Conservation (phyloP, 2,113 vertebrate genomes). For the Vicugna pacos region DNA sequence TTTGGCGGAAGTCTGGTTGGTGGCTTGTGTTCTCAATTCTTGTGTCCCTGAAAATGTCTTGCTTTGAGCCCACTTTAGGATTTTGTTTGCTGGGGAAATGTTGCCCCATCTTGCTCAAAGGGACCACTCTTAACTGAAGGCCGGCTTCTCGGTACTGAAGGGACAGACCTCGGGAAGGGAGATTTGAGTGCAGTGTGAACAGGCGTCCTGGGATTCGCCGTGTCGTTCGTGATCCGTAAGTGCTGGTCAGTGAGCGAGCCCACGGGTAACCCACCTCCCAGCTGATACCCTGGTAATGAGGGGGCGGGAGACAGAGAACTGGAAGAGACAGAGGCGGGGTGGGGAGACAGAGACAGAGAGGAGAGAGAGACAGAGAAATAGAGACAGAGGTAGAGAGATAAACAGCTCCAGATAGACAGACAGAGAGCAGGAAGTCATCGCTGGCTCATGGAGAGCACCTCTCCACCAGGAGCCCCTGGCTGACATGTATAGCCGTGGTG, state of each 20-base stretch:
- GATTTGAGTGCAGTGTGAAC: too few relatives aligned
- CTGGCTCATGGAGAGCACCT: rapidly evolving
- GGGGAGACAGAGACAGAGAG: not conserved
- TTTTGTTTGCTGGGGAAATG: too few relatives aligned
- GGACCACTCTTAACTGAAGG: not conserved
- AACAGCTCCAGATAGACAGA: rapidly evolving
- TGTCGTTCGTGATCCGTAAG: rapidly evolving
- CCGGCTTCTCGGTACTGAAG: not conserved
- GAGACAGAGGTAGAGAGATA: not conserved
- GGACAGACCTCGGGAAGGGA: rapidly evolving
- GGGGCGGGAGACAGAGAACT: not conserved
- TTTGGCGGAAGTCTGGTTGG: too few relatives aligned
- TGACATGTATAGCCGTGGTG: too few relatives aligned
- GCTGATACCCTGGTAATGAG: rapidly evolving
- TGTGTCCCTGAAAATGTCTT: too few relatives aligned
- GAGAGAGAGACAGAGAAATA: too few relatives aligned
- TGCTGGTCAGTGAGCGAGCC: not conserved
- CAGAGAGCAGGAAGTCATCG: too few relatives aligned
- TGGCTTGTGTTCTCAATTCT: too few relatives aligned
- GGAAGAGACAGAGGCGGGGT: not conserved
- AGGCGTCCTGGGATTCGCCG: rapidly evolving
- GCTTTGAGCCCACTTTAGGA: not conserved
- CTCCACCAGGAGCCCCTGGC: not conserved
- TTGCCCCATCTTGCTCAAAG: not conserved
- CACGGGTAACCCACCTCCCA: too few relatives aligned